Evolutionary conservation across 2,113 vertebrate genomes (phyloP), one percentile per base, ranked within the genome.

Genomic region (Trochalopteron elliotii): DNA sequence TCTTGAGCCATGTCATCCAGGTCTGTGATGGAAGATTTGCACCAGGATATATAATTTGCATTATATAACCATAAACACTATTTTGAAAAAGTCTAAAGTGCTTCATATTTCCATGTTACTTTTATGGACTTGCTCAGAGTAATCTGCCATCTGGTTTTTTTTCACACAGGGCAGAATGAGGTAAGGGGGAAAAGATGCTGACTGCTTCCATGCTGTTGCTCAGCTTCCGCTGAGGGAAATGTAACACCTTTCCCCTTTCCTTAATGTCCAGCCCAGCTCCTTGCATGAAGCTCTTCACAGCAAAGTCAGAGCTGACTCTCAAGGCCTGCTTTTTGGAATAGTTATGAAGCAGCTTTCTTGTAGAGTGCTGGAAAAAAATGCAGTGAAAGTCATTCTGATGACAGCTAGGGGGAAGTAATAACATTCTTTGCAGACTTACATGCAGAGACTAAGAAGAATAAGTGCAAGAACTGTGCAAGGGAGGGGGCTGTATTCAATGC

Each of bases 341-440:
- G 79, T 88, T 56, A 15, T 39, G 71, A 80, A 83, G 85, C 24
- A 28, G 85, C n/a, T 94, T 91, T 56, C 49, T 94, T 84, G 50
- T 68, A 87, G 49, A 35, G 44, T 74, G 42, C 59, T 72, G 76
- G 59, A 2, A 49, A 89, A 42, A 71, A 91, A 77, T 39, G 53
- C 21, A 53, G 61, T 53, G 64, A 42, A 92, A 94, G 56, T 89
- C 49, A 72, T 89, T 69, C 39, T 59, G 91, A 78, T 95, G 82
- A 79, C 88, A 94, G 68, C 75, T 95, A 50, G 42, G 72, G 75
- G 40, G 65, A 91, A 87, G 49, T 89, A 94, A 69, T 65, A 89
- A 75, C 1, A 0, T 63, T 64, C 56, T 44, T 86, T 57, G 52
- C 56, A 74, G 68, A 76, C 55, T 84, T 75, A 59, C 55, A 78